A percentile compares a stretch with the other conserved stretches of the same genome.
Evolutionary conservation across 2,113 vertebrate genomes (phyloP).

Genomic region (Megalops atlanticus): DNA sequence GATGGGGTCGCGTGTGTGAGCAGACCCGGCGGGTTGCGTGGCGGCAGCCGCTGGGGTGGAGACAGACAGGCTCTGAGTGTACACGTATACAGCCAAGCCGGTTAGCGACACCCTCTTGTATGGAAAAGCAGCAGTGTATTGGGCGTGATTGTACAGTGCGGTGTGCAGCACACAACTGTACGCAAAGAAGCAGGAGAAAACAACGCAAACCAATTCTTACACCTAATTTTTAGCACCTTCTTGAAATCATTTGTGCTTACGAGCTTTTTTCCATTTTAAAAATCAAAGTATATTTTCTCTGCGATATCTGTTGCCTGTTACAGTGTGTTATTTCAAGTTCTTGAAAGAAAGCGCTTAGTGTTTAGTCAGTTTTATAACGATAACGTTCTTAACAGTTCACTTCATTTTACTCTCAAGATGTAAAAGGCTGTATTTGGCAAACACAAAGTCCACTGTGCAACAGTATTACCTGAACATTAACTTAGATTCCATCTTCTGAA

Average conservation of each 20-base stretch:
- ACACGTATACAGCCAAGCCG: neutral
- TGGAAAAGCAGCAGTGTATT: neutral
- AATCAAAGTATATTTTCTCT: neutral
- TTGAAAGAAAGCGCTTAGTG: neutral
- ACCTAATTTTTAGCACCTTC: slow-evolving; percentile 36
- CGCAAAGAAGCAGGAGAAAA: slow-evolving; percentile 15
- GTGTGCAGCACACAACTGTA: neutral
- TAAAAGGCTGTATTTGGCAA: slow-evolving; percentile 40
- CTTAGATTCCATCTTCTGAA: neutral
- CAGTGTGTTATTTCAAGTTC: neutral
- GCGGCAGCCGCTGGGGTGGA: neutral
- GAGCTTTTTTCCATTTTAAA: neutral
- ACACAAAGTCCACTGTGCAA: neutral
- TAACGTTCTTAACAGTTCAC: neutral
- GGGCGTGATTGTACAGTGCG: slow-evolving; percentile 14
- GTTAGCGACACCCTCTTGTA: neutral
- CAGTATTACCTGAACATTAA: neutral
- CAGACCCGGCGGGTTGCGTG: neutral
- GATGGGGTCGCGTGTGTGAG: neutral
- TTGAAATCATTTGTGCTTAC: slow-evolving; percentile 28
- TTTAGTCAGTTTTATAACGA: too few species aligned
- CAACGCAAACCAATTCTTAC: neutral
- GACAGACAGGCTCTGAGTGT: neutral
- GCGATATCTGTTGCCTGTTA: neutral
- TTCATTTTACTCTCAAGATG: slow-evolving; percentile 3